Conservation (phyloP, 2,888 invertebrate genomes). For the Cosmia trapezina region DNA sequence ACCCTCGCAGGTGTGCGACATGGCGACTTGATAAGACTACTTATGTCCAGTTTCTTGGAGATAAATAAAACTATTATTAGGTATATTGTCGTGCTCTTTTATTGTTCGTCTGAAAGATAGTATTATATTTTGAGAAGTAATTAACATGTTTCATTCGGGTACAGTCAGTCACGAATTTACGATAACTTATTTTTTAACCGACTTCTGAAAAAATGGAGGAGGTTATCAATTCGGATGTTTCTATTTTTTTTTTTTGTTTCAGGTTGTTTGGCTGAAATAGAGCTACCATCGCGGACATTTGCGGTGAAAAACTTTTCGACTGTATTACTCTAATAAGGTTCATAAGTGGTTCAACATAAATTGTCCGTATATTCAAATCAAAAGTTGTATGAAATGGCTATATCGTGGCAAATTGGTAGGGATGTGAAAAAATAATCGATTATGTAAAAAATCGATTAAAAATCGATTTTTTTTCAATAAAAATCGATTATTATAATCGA, state of each 20-base stretch:
- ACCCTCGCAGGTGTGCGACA: constrained; percentile 49
- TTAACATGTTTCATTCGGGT: neutral
- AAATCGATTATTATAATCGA: too few relatives aligned
- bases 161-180: neutral
- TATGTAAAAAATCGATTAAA: too few relatives aligned
- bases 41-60: constrained; percentile 38
- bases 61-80: constrained; percentile 45
- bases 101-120: neutral
- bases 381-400: neutral
- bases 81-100: neutral
- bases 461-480: too few relatives aligned
- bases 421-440: too few relatives aligned
- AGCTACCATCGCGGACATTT: too few relatives aligned
- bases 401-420: too few relatives aligned
- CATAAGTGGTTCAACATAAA: neutral
- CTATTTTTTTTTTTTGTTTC: constrained; percentile 9
- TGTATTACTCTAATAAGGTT: too few relatives aligned
- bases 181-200: neutral
- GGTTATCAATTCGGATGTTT: too few relatives aligned
- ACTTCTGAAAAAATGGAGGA: too few relatives aligned
- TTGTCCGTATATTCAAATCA: neutral
- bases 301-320: too few relatives aligned
- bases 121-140: neutral
- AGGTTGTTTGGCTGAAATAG: neutral
- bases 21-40: constrained; percentile 51